Evolutionary conservation across 2,797 vertebrate species (phyloP).

Genomic region (Eleutherodactylus coqui): DNA sequence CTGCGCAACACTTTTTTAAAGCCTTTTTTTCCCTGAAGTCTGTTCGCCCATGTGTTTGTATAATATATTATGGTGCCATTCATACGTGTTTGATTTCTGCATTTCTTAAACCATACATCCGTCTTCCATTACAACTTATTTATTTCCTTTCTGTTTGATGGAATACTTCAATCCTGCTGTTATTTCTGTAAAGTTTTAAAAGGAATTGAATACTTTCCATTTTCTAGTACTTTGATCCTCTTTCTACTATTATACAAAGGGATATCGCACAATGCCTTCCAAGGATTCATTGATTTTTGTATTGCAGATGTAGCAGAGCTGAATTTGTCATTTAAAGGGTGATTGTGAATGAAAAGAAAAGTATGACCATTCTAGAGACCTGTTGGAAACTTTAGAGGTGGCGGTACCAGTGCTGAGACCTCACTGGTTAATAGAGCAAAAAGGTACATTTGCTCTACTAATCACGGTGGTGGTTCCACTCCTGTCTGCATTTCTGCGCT

Average conservation of each 20-base stretch:
- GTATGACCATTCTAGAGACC: too few species aligned
- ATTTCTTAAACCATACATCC: neutral
- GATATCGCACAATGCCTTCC: neutral
- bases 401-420: neutral
- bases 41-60: neutral
- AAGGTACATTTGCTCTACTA: too few species aligned
- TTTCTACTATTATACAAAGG: neutral
- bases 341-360: neutral
- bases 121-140: constrained; percentile 2
- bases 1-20: neutral
- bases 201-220: neutral
- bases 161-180: neutral
- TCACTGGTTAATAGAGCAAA: neutral
- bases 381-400: too few species aligned
- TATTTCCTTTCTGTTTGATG: neutral
- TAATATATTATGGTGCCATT: neutral
- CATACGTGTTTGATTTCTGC: neutral
- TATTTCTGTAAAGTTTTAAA: neutral
- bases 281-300: neutral
- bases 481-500: neutral
- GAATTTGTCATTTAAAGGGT: neutral
- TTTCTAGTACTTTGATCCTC: neutral
- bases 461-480: neutral
- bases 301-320: neutral
- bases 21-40: neutral